Conservation (phyloP, 2,797 vertebrate genomes). For the Pachyuromys duprasi region DNA sequence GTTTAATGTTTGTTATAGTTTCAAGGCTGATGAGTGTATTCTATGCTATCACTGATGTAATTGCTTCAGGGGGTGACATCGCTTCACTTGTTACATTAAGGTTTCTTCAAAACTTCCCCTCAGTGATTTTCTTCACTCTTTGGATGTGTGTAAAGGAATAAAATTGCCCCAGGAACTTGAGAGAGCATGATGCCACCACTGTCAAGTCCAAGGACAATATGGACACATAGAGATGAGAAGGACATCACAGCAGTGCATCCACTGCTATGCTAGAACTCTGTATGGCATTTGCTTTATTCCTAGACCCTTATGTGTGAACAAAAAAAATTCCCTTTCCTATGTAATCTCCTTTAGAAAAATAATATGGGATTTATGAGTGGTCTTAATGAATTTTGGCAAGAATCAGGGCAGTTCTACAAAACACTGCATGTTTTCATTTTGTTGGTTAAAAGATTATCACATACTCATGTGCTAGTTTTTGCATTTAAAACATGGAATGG, state of each 20-base stretch:
- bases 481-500: background rate
- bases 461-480: background rate
- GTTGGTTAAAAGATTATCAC: background rate
- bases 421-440: background rate
- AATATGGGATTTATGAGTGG: background rate
- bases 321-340: slow-evolving; percentile 27
- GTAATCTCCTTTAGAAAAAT: background rate
- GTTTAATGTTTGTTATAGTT: background rate
- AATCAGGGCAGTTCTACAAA: background rate
- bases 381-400: background rate
- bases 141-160: background rate
- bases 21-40: background rate
- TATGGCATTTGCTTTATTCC: background rate
- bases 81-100: background rate
- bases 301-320: background rate
- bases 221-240: background rate
- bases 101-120: background rate
- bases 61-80: background rate
- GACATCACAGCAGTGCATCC: background rate
- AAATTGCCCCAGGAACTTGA: background rate
- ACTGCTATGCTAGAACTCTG: background rate
- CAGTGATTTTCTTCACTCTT: background rate
- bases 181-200: background rate
- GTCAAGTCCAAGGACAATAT: background rate
- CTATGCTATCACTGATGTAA: background rate